phyloP scores from a whole-genome alignment of 1,140 invertebrate genomes.

The Aphelenchoides besseyi region DNA sequence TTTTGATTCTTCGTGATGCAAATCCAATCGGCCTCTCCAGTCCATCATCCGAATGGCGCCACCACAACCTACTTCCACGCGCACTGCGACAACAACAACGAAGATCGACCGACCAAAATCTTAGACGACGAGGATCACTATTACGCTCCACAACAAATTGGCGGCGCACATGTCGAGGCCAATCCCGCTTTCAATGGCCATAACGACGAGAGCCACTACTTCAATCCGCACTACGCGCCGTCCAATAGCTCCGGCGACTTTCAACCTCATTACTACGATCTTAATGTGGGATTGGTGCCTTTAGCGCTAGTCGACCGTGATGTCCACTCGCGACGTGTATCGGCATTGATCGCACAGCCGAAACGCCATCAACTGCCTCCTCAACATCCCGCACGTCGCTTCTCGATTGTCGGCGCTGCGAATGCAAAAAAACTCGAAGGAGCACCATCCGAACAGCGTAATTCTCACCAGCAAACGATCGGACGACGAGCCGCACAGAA shows the following conservation, averaged over 20 bases:
- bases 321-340: constrained; percentile 12
- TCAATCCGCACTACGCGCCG: constrained; percentile 12
- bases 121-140: constrained; percentile 1
- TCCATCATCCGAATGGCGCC: neutral
- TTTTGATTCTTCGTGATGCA: no score
- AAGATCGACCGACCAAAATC: neutral
- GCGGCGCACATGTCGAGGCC: constrained; percentile 7
- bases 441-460: neutral
- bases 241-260: neutral
- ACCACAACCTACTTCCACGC: neutral
- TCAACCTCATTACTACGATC: constrained; percentile 13
- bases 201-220: constrained; percentile 12
- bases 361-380: neutral
- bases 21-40: neutral
- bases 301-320: constrained; percentile 13
- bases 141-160: constrained; percentile 1
- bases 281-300: constrained; percentile 1
- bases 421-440: neutral
- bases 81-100: neutral
- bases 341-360: neutral
- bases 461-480: neutral
- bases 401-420: neutral
- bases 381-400: neutral
- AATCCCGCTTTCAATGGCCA: neutral
- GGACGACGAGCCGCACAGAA: constrained; percentile 13